phyloP scores from a whole-genome alignment of 2,797 vertebrate genomes.

The Acipenser oxyrinchus region DNA sequence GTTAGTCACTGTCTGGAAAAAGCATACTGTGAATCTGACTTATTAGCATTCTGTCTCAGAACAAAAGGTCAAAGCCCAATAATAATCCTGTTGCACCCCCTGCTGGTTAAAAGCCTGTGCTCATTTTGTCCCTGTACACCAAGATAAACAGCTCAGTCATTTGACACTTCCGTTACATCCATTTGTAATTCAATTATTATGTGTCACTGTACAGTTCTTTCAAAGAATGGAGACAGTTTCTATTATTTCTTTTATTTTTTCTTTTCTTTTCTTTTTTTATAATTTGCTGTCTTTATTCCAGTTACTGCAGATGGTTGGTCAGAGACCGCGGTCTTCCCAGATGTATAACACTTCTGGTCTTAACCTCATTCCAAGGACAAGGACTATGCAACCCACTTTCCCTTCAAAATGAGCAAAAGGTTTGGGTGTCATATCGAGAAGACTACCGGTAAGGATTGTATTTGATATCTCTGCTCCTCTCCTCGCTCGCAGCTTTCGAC shows the following conservation, averaged over 20 bases:
- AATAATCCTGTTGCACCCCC: conserved; percentile 72
- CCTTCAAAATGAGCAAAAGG: conserved; percentile 34
- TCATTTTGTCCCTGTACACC: conserved; percentile 53
- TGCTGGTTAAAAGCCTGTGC: conserved; percentile 63
- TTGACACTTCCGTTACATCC: conserved; percentile 59
- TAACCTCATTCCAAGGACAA: conserved; percentile 28
- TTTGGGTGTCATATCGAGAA: conserved; percentile 35
- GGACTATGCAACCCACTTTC: conserved; percentile 31
- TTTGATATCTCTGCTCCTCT: conserved; percentile 26
- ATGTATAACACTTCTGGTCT: conserved; percentile 24
- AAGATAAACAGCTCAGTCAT: conserved; percentile 51
- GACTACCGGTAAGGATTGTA: conserved; percentile 42
- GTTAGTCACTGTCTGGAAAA: conserved; percentile 3
- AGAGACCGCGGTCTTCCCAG: conserved; percentile 31
- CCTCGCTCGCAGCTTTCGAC: conserved; percentile 20
- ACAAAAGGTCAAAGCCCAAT: conserved; percentile 60
- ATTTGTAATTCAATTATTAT: conserved; percentile 50
- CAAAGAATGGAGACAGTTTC: conserved; percentile 26
- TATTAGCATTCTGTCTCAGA: conserved; percentile 41
- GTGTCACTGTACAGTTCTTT: conserved; percentile 36
- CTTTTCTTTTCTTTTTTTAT: background rate
- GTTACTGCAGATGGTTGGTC: conserved; percentile 36
- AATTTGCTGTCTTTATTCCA: conserved; percentile 18
- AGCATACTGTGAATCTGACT: conserved; percentile 26
- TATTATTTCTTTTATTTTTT: too few species aligned